These are phyloP conservation scores for Entomobrya multifasciata DNA, from an alignment of 2,888 invertebrate species.

Conservation along the genomic window DNA sequence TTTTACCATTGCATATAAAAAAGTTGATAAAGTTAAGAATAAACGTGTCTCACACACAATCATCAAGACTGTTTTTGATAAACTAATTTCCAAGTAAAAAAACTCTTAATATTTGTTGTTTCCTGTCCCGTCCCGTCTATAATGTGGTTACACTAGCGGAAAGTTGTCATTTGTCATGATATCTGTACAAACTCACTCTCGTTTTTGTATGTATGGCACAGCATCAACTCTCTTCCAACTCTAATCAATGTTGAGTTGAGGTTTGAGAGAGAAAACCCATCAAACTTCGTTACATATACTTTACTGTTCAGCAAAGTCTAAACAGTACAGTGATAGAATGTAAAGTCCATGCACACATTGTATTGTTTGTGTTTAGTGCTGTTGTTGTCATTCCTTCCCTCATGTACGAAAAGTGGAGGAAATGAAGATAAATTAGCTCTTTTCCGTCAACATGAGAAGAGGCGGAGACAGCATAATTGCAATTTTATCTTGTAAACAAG, in stretches of 20 bases:
- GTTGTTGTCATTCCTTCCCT: neutral
- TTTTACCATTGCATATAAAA: neutral
- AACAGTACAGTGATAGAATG: neutral
- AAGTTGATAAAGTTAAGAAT: neutral
- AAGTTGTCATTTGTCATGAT: conserved; percentile 26
- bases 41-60: neutral
- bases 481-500: conserved; percentile 4
- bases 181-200: neutral
- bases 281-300: conserved; percentile 24
- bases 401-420: conserved; percentile 31
- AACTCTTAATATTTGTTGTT: neutral
- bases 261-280: neutral
- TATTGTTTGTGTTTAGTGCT: neutral
- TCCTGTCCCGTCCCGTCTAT: too few species aligned
- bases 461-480: conserved; percentile 28
- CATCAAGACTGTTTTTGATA: conserved; percentile 37
- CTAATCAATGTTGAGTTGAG: too few species aligned
- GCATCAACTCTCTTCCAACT: too few species aligned
- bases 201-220: too few species aligned
- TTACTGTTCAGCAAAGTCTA: neutral
- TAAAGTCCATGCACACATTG: neutral
- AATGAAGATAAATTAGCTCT: conserved; percentile 52
- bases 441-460: conserved; percentile 1
- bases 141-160: too few species aligned
- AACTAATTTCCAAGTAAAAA: conserved; percentile 22